Conservation (phyloP, 2,797 vertebrate species). For the Mormyrops attenuatus region DNA sequence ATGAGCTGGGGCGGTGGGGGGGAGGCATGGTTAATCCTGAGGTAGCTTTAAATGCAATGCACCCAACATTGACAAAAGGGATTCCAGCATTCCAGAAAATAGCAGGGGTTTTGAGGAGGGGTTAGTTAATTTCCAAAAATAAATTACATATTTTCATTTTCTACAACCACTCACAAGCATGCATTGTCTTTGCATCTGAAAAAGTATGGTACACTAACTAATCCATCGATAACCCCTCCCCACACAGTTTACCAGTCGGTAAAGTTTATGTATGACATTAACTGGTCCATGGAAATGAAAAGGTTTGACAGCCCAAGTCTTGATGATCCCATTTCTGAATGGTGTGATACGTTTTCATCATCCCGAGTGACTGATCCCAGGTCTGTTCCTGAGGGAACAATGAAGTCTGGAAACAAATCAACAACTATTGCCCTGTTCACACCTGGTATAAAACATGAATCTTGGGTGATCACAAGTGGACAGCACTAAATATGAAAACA, state of each 20-base stretch:
- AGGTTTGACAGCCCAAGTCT: background rate
- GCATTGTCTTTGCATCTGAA: background rate
- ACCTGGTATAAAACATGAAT: background rate
- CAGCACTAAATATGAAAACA: background rate
- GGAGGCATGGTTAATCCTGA: background rate
- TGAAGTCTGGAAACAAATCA: background rate
- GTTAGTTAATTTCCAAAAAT: background rate
- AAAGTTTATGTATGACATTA: background rate
- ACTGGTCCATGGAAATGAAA: background rate
- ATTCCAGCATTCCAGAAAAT: background rate
- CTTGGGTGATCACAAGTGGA: background rate
- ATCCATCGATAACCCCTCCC: background rate
- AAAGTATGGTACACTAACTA: background rate
- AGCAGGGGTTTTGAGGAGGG: background rate
- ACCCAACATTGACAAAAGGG: background rate
- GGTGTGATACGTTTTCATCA: background rate
- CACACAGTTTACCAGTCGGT: background rate
- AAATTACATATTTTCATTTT: background rate
- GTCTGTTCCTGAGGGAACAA: background rate
- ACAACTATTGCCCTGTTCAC: background rate
- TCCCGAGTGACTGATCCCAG: background rate
- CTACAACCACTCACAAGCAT: background rate
- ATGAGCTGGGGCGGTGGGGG: constrained; percentile 61
- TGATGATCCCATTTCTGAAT: background rate
- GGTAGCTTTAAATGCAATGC: background rate